Percentiles rank a stretch among this genome's conserved stretches.
Conservation (phyloP, 2,113 vertebrate species). For the Ictalurus punctatus region DNA sequence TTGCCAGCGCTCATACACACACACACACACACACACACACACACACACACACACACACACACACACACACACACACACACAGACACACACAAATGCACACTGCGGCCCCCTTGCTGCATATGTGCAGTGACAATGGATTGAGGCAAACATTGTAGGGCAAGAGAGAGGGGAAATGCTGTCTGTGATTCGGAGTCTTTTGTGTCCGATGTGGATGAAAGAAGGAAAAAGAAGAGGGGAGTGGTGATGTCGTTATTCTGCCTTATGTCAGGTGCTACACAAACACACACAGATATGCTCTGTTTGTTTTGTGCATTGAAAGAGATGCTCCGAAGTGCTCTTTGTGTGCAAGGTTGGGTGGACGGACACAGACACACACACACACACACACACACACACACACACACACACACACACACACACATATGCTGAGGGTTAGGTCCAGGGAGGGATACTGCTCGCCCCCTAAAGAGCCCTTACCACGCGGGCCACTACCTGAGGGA, state of each 20-base stretch:
- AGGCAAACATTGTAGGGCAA: conserved; percentile 53
- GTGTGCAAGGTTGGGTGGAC: conserved; percentile 39
- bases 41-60: conserved; percentile 28
- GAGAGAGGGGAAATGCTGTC: conserved; percentile 60
- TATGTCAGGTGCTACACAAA: conserved; percentile 66
- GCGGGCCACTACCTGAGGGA: conserved; percentile 69
- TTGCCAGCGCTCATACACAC: conserved; percentile 1
- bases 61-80: conserved; percentile 28
- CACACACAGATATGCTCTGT: conserved; percentile 51
- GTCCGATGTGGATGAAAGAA: conserved; percentile 60
- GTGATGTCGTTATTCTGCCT: conserved; percentile 65
- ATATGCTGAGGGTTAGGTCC: conserved; percentile 15
- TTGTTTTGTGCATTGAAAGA: conserved; percentile 65
- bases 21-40: conserved; percentile 33
- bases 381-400: conserved; percentile 3
- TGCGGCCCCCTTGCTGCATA: conserved; percentile 32
- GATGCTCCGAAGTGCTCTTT: conserved; percentile 53
- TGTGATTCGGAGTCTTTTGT: conserved; percentile 66
- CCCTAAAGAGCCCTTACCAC: conserved; percentile 48
- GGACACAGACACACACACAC: neutral
- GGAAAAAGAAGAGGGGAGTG: conserved; percentile 49
- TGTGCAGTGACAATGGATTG: conserved; percentile 52
- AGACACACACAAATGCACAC: conserved; percentile 10
- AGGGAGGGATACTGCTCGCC: conserved; percentile 41
- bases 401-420: conserved; percentile 13